Conservation (phyloP, 2,888 invertebrate genomes). For the Scaptomyza polygonia region DNA sequence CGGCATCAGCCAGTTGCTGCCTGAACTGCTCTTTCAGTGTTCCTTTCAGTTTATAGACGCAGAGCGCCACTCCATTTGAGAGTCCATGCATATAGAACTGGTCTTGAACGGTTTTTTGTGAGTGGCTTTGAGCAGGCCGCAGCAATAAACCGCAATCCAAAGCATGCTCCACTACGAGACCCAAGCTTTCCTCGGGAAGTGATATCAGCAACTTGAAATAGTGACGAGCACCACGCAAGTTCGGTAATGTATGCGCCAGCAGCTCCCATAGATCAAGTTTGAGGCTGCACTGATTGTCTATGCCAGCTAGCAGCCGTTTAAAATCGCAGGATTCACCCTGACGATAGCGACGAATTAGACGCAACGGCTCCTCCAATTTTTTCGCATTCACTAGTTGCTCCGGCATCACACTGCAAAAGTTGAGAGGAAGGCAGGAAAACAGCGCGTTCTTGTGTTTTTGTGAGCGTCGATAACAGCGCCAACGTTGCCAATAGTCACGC, state of each 20-base stretch:
- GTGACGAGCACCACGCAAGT: constrained; percentile 58
- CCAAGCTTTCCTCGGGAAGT: constrained; percentile 70
- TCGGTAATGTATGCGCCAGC: constrained; percentile 46
- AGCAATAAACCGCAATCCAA: constrained; percentile 74
- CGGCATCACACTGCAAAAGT: constrained; percentile 84
- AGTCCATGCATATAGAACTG: constrained; percentile 67
- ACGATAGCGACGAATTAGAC: constrained; percentile 85
- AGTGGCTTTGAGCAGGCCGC: constrained; percentile 33
- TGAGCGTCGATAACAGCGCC: constrained; percentile 84
- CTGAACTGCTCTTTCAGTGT: constrained; percentile 26
- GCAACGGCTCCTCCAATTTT: constrained; percentile 73
- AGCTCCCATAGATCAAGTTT: constrained; percentile 76
- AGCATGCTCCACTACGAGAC: constrained; percentile 72
- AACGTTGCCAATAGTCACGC: constrained; percentile 84
- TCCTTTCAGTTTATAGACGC: constrained; percentile 81
- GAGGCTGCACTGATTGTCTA: constrained; percentile 45
- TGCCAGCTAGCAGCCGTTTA: constrained; percentile 59
- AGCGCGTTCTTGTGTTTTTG: constrained; percentile 85
- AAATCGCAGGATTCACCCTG: constrained; percentile 82
- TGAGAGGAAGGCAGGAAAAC: constrained; percentile 86
- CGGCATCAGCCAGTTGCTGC: constrained; percentile 69
- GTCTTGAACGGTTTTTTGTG: neutral
- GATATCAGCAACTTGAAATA: constrained; percentile 81
- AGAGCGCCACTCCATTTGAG: constrained; percentile 75
- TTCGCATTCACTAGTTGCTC: constrained; percentile 50